Evolutionary conservation across 2,113 vertebrate species (phyloP).

Genomic region (Cyphomyrus discorhynchus): DNA sequence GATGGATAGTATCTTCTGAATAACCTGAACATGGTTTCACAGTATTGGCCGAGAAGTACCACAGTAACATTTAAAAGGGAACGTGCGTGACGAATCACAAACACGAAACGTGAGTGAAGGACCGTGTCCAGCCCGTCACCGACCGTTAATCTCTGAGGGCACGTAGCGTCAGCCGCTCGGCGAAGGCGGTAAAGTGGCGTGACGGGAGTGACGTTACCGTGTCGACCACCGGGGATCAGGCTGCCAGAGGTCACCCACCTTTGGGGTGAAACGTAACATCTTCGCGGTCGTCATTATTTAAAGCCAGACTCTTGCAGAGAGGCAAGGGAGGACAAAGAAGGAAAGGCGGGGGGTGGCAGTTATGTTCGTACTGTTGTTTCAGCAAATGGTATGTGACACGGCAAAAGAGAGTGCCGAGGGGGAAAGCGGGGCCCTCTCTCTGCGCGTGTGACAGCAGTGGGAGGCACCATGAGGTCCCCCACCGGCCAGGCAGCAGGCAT

Average conservation of each 20-base stretch:
- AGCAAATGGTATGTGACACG: conserved; percentile 80
- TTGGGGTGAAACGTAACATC: conserved; percentile 11
- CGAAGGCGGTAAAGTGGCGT: conserved; percentile 56
- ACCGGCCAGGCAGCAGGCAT: conserved; percentile 72
- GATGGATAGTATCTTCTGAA: neutral
- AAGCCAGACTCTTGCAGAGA: conserved; percentile 68
- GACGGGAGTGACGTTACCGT: conserved; percentile 69
- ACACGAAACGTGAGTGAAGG: neutral
- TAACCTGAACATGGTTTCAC: neutral
- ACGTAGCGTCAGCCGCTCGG: conserved; percentile 11
- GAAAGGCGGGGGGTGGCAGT: conserved; percentile 58
- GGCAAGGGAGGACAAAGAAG: conserved; percentile 46
- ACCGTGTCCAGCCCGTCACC: neutral
- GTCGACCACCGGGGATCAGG: conserved; percentile 33
- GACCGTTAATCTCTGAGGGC: conserved; percentile 41
- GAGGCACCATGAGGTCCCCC: conserved; percentile 62
- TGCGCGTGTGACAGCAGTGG: conserved; percentile 53
- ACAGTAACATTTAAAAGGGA: neutral
- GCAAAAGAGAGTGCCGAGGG: conserved; percentile 63
- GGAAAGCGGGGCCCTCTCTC: conserved; percentile 61
- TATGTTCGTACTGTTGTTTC: conserved; percentile 80
- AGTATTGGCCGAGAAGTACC: neutral
- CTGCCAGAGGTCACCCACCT: conserved; percentile 49
- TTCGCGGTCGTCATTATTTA: conserved; percentile 36
- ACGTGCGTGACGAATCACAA: neutral